phyloP scores from a whole-genome alignment of 1,140 invertebrate species.

The Lasioglossum albipes region DNA sequence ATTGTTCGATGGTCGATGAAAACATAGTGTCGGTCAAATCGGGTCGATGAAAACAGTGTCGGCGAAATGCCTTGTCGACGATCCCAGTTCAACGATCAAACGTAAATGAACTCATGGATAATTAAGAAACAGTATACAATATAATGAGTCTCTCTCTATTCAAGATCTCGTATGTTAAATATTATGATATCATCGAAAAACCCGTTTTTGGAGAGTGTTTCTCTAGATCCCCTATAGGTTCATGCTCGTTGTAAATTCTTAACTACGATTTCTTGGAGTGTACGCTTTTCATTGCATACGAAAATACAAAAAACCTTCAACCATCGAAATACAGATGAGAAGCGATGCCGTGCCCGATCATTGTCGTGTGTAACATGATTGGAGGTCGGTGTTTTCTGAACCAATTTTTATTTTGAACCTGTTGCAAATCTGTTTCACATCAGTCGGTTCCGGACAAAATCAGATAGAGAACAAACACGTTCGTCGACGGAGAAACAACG shows the following conservation, averaged over 20 bases:
- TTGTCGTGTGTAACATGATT: background rate
- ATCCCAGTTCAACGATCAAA: background rate
- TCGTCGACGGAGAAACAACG: background rate
- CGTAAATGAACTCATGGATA: background rate
- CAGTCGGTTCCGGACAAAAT: background rate
- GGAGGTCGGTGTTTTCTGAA: conserved; percentile 23
- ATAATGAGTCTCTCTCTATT: no score
- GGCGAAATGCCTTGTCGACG: no score
- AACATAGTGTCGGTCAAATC: no score
- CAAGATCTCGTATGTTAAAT: no score
- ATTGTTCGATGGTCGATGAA: no score
- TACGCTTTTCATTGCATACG: background rate
- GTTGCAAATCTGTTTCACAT: background rate
- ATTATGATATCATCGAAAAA: no score
- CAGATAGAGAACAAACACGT: background rate
- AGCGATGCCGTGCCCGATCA: conserved; percentile 3
- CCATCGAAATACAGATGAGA: background rate
- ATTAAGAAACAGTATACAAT: no score
- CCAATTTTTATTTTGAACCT: background rate
- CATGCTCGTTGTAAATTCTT: background rate
- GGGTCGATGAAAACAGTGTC: no score
- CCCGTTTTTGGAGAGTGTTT: background rate
- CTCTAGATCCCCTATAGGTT: background rate
- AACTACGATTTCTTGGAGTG: background rate
- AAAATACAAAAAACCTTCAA: background rate